phyloP scores from a whole-genome alignment of 2,113 vertebrate genomes.

The chimpanzee (Pan troglodytes) region NHGRI_mPanTro3-v2.1_pri NC_072411.2:126371001-126371500 shows the following conservation, averaged over 20 bases:
- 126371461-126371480: too few relatives aligned
- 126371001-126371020: background rate
- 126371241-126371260: background rate
- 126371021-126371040: background rate
- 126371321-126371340: too few relatives aligned
- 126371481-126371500: too few relatives aligned
- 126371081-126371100: background rate
- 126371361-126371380: too few relatives aligned
- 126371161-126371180: background rate
- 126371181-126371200: background rate
- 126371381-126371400: too few relatives aligned
- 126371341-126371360: too few relatives aligned
- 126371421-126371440: too few relatives aligned
- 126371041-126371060: background rate
- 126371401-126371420: too few relatives aligned
- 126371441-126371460: too few relatives aligned
- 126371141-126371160: background rate
- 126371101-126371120: background rate
- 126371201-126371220: background rate
- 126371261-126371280: too few relatives aligned
- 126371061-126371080: background rate
- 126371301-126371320: too few relatives aligned
- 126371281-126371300: too few relatives aligned
- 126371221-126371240: background rate
- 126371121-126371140: background rate